Evolutionary conservation across 2,888 invertebrate species (phyloP), one percentile per base, ranked within the genome.

Genomic region (Monopis laevigella): DNA sequence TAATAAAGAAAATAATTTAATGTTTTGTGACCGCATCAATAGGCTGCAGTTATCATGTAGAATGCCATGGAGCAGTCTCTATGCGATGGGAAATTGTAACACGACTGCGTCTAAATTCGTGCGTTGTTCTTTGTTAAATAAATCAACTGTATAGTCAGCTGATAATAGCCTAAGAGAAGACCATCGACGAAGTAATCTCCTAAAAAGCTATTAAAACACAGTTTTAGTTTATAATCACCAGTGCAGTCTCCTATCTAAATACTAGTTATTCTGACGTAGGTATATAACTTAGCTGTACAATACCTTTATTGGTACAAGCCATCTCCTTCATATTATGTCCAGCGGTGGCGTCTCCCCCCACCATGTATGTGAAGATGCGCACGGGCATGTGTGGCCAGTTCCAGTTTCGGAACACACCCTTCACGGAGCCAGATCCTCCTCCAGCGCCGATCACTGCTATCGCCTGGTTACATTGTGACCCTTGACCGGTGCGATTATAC

Each of bases 401-500:
- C 82, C 94, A 95, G 40, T 84, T 82, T 50, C 84, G 80, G 58
- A 86, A 86, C 46, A 86, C 85, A 1, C 87, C 84, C 51, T 83
- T 83, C 7, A 87, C 85, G 1, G 85, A 84, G 29, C 75, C 83
- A 2, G 95, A 89, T 8, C 96, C 93, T 14, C 96, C 97, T 51
- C 96, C 94, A 0, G 98, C 97, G 46, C 99, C 90, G 41, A 99
- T 77, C 90, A 99, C 96, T 41, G 99, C 97, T 45, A 99, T 96
- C 2, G 97, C 98, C 73, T 97, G 97, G 80, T 99, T 99, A 64
- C 99, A 99, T 60, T 96, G 93, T 54, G 93, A 91, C 3, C 95
- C 95, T 55, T 88, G 88, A 1, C 90, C 88, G 1, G 92, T 90
- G 50, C 90, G 86, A 59, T 93, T 93, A 56, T 93, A 93, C 85